These are phyloP conservation scores for Drosophila pseudoananassae DNA, from an alignment of 1,140 invertebrate genomes.

Conservation along the genomic window DNA sequence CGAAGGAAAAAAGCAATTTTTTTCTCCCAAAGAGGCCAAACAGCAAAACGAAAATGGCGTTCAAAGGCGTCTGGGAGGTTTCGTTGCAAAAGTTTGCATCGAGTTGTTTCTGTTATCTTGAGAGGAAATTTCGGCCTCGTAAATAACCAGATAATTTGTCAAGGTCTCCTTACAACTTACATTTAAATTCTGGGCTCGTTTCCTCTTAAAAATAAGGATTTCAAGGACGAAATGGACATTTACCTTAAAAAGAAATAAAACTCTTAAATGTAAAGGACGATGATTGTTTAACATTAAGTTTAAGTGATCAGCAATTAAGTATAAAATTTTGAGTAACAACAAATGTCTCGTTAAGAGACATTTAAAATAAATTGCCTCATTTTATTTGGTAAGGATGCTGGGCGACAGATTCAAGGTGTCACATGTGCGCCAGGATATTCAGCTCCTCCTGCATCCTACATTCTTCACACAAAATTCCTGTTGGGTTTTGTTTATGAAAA, in stretches of 20 bases:
- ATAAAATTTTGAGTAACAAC: not conserved
- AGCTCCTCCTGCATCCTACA: slow-evolving; percentile 1
- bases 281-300: slow-evolving; percentile 12
- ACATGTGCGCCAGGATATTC: slow-evolving; percentile 28
- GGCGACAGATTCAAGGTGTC: slow-evolving; percentile 37
- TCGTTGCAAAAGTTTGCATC: slow-evolving; percentile 34
- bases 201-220: not conserved
- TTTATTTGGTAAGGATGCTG: slow-evolving; percentile 11
- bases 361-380: not conserved
- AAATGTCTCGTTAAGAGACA: not conserved
- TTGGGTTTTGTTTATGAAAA: slow-evolving; percentile 47
- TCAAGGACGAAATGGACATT: slow-evolving; percentile 14
- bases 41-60: slow-evolving; percentile 16
- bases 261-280: not conserved
- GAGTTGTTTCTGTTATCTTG: slow-evolving; percentile 33
- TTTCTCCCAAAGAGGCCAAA: slow-evolving; percentile 23
- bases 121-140: slow-evolving; percentile 31
- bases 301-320: slow-evolving; percentile 14
- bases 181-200: slow-evolving; percentile 23
- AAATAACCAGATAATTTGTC: slow-evolving; percentile 50
- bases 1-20: slow-evolving; percentile 30
- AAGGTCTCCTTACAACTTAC: slow-evolving; percentile 34
- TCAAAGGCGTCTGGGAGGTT: slow-evolving; percentile 26
- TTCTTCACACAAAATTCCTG: slow-evolving; percentile 27
- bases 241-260: slow-evolving; percentile 18